Conservation (phyloP, 1,140 invertebrate genomes). For the Wiebesia pumilae region DNA sequence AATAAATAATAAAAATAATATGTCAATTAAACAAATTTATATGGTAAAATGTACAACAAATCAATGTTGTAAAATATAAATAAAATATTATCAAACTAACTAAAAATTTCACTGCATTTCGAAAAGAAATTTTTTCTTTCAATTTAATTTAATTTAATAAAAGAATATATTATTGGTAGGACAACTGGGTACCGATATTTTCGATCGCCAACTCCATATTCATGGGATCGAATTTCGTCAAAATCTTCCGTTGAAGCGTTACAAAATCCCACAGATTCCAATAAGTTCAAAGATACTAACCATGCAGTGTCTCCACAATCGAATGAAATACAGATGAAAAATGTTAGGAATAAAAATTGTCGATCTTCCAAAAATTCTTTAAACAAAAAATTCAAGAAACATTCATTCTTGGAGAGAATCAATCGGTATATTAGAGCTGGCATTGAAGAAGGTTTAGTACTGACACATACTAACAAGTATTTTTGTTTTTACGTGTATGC, state of each 20-base stretch:
- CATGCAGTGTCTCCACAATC: neutral
- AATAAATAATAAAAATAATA: too few relatives aligned
- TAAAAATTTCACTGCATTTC: too few relatives aligned
- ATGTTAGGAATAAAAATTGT: neutral
- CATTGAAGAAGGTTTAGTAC: slow-evolving; percentile 26
- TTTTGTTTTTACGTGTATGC: neutral
- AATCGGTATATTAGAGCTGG: slow-evolving; percentile 25
- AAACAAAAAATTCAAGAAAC: neutral
- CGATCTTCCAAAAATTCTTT: neutral
- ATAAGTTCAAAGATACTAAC: neutral
- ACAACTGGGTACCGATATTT: neutral
- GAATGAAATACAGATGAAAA: neutral
- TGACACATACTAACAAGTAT: neutral
- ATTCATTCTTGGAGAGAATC: slow-evolving; percentile 17
- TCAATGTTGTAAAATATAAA: too few relatives aligned
- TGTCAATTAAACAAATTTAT: too few relatives aligned
- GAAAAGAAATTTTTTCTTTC: neutral
- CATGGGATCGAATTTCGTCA: neutral
- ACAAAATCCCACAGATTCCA: neutral
- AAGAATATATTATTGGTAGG: neutral
- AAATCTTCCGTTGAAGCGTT: neutral
- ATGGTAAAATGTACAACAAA: too few relatives aligned
- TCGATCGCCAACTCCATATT: slow-evolving; percentile 32
- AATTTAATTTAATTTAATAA: neutral
- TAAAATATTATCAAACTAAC: too few relatives aligned